phyloP scores from a whole-genome alignment of 2,113 vertebrate species.

The Protobothrops flavoviridis region DNA sequence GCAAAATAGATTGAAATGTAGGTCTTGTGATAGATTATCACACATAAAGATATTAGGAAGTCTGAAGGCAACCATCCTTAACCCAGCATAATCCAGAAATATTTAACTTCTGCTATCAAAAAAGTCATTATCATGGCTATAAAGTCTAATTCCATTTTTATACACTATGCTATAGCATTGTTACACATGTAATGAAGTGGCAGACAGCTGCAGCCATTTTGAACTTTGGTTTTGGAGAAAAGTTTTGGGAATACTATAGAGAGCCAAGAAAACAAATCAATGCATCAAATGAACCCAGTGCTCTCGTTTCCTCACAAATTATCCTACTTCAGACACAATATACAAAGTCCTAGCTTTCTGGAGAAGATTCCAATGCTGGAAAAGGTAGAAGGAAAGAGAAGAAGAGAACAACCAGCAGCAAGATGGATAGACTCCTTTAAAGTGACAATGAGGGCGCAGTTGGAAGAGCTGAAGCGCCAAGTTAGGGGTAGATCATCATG shows the following conservation, averaged over 20 bases:
- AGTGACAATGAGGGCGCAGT: background rate
- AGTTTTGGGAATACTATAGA: background rate
- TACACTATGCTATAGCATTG: background rate
- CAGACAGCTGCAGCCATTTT: background rate
- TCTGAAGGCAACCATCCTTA: background rate
- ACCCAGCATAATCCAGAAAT: background rate
- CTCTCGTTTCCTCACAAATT: background rate
- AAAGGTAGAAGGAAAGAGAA: background rate
- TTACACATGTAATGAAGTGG: background rate
- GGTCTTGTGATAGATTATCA: background rate
- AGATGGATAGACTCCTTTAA: background rate
- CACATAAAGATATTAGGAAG: background rate
- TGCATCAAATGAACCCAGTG: background rate
- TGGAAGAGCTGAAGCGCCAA: background rate
- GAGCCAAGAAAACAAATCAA: background rate
- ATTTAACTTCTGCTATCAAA: background rate
- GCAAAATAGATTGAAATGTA: background rate
- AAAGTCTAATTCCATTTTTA: background rate
- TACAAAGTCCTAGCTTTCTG: background rate
- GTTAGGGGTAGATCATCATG: background rate
- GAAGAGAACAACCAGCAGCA: background rate
- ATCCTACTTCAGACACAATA: background rate
- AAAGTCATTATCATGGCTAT: background rate
- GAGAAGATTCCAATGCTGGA: background rate
- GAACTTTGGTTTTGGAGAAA: background rate